Evolutionary conservation across 35 echinoderm and acorn worm genomes (phyloP).

Genomic region (Nesometra sesokonis): DNA sequence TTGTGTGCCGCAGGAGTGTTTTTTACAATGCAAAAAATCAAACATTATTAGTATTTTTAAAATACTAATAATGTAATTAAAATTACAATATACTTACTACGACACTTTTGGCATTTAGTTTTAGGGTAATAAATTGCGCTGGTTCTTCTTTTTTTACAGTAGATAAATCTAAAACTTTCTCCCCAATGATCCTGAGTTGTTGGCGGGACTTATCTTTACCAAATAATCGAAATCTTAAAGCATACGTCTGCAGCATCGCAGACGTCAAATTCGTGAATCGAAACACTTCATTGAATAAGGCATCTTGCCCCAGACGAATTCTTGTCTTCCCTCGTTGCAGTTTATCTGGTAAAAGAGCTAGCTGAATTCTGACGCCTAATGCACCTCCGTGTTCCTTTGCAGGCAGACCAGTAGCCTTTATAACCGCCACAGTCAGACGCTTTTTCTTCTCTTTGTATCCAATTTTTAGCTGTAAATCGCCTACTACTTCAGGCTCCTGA

Average conservation of each 20-base stretch:
- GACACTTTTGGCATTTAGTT: not conserved
- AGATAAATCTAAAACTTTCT: not conserved
- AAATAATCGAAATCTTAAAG: not conserved
- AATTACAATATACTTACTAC: not conserved
- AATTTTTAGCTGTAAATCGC: not conserved
- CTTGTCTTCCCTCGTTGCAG: not conserved
- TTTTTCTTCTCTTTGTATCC: not conserved
- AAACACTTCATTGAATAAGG: not conserved
- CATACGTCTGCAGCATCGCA: not conserved
- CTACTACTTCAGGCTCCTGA: not conserved
- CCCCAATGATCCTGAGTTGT: not conserved
- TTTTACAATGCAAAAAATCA: no score
- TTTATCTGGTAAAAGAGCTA: not conserved
- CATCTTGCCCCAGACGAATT: not conserved
- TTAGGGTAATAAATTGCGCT: not conserved
- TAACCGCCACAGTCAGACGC: not conserved
- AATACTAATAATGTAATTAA: no score
- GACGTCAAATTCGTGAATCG: not conserved
- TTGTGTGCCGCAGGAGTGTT: no score
- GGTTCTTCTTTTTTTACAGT: not conserved
- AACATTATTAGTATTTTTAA: no score
- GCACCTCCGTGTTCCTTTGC: not conserved
- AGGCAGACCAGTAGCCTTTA: not conserved
- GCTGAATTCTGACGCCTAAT: not conserved
- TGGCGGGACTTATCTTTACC: not conserved